Evolutionary conservation across 1,140 invertebrate species (phyloP).

Genomic region (Gonatopus flavifemur): DNA sequence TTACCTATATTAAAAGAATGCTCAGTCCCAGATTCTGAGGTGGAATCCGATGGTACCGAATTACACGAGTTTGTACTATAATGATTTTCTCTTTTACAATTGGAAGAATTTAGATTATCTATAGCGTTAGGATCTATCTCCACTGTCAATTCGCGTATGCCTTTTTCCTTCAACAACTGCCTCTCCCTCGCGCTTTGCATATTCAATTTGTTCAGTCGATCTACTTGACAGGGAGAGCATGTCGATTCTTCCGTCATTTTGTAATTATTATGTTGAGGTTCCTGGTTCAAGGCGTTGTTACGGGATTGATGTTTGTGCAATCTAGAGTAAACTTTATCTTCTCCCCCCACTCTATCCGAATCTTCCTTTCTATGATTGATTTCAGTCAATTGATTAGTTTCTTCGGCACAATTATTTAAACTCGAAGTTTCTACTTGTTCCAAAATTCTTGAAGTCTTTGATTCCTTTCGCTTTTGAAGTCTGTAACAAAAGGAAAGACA

Average conservation of each 20-base stretch:
- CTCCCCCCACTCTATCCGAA: conserved; percentile 36
- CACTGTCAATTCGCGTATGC: conserved; percentile 19
- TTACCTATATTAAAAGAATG: conserved; percentile 11
- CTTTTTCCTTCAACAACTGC: conserved; percentile 18
- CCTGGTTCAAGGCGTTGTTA: conserved; percentile 26
- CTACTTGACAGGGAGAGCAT: conserved; percentile 2
- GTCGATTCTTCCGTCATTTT: conserved; percentile 6
- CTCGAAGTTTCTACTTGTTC: conserved; percentile 25
- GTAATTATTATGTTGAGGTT: conserved; percentile 9
- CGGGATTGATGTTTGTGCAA: conserved; percentile 32
- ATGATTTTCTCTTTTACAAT: conserved; percentile 26
- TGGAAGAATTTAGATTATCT: conserved; percentile 24
- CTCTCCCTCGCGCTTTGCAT: conserved; percentile 3
- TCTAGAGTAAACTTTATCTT: conserved; percentile 35
- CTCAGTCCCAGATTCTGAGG: conserved; percentile 16
- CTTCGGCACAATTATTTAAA: conserved; percentile 18
- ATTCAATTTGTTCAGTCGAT: conserved; percentile 9
- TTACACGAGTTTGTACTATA: conserved; percentile 38
- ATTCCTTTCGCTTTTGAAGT: conserved; percentile 45
- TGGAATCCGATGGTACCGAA: conserved; percentile 33
- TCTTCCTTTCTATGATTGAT: conserved; percentile 42
- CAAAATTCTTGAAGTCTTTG: conserved; percentile 34
- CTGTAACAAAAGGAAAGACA: conserved; percentile 24
- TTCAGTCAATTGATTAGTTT: conserved; percentile 19
- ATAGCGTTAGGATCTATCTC: conserved; percentile 20